Base-by-base conservation (phyloP, 1,140 invertebrate species). In the Anagrus nilaparvatae region DNA sequence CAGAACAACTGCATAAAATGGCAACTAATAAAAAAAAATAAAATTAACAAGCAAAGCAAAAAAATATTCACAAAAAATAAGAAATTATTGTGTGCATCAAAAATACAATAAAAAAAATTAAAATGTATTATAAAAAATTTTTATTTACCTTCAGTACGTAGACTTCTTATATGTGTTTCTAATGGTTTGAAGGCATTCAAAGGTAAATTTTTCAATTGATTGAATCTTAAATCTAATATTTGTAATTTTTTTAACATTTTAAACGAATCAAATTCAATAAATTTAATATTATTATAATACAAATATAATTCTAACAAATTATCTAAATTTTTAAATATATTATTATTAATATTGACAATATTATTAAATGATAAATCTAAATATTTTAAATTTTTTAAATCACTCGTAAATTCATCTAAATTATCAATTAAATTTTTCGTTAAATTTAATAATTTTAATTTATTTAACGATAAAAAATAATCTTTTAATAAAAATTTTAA, bases 401-500 rank as follows among this genome's bases (percentile, higher is more conserved):
- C 84, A 2, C 65, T 51, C 2, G 86, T 81, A 56, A 92, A 90
- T 48, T 87, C 81, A 60, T 88, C 85, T 3, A 93, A 64, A 51
- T 87, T 84, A 55, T 79, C 79, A 5, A 94, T 67, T 23, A 70
- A 74, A 59, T 94, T 94, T 48, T 79, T 76, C 7, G 87, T 87
- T 10, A 91, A 70, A 69, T 93, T 93, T 2, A 93, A 66, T 12
- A 79, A 55, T 25, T 79, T 65, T 23, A 89, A 65, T 36, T 79
- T 72, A 43, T 73, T 72, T 27, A 93, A 65, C 3, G 87, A 87
- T 55, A 82, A 78, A 9, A 93, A 63, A 41, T 88, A 70, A 60
- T 93, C 88, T 59, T 84, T 78, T 1, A 87, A 87, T 44, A 94
- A 56, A 43, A 87, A 70, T 60, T 91, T 87, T 41, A 94, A 63